Evolutionary conservation across 2,113 vertebrate species (phyloP).

Genomic region (Peromyscus maniculatus): DNA sequence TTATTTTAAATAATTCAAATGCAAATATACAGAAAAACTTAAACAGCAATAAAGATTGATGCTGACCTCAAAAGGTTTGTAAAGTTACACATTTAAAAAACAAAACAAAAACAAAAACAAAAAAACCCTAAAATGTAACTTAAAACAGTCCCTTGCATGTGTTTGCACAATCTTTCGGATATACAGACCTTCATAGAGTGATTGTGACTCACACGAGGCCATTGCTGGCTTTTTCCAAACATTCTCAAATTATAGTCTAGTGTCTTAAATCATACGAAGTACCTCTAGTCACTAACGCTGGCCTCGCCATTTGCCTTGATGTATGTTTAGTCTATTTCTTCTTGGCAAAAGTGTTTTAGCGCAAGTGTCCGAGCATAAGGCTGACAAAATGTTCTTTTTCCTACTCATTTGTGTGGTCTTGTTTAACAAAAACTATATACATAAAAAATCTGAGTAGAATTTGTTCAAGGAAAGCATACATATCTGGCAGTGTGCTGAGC

Average conservation of each 20-base stretch:
- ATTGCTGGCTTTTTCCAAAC: slow-evolving; percentile 74
- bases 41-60: neutral
- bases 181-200: neutral
- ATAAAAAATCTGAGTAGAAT: slow-evolving; percentile 76
- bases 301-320: slow-evolving; percentile 86
- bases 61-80: slow-evolving; percentile 5
- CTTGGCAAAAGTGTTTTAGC: slow-evolving; percentile 86
- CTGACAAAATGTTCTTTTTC: slow-evolving; percentile 89
- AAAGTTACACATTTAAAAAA: neutral
- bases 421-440: slow-evolving; percentile 80
- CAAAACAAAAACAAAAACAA: neutral
- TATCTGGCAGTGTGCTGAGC: slow-evolving; percentile 74
- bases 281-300: slow-evolving; percentile 84
- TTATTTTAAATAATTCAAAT: slow-evolving; percentile 42
- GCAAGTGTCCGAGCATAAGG: slow-evolving; percentile 85
- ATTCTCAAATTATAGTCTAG: slow-evolving; percentile 78
- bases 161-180: slow-evolving; percentile 5
- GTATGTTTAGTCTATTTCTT: slow-evolving; percentile 90
- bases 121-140: neutral
- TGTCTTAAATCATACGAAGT: slow-evolving; percentile 84
- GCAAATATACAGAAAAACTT: neutral
- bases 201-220: slow-evolving; percentile 44
- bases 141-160: neutral
- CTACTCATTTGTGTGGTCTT: slow-evolving; percentile 88
- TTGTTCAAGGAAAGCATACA: slow-evolving; percentile 83